Evolutionary conservation across 2,888 invertebrate genomes (phyloP).

Genomic region (Drosophila vallismaia): DNA sequence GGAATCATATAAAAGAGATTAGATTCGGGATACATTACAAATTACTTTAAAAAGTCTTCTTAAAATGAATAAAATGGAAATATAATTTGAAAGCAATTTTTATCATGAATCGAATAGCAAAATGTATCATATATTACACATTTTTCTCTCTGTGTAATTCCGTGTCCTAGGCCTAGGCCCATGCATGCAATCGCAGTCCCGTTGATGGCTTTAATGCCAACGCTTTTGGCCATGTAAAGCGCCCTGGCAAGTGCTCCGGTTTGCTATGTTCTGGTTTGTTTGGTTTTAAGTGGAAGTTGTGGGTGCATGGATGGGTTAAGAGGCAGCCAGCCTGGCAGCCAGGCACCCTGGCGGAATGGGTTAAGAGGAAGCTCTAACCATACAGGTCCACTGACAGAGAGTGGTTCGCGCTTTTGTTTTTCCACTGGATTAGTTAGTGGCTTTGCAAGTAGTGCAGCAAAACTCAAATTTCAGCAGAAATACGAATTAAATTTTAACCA

Average conservation of each 20-base stretch:
- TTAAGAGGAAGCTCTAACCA: slow-evolving; percentile 1
- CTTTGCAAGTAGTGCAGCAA: slow-evolving; percentile 15
- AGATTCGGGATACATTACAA: too few relatives aligned
- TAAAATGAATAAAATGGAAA: too few relatives aligned
- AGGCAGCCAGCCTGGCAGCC: background rate
- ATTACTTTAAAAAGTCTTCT: too few relatives aligned
- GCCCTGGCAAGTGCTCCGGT: slow-evolving; percentile 42
- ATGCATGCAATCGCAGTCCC: slow-evolving; percentile 40
- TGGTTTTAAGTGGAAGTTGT: slow-evolving; percentile 24
- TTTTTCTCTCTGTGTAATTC: slow-evolving; percentile 9
- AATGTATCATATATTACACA: background rate
- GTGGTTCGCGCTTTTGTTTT: slow-evolving; percentile 30
- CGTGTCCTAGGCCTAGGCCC: slow-evolving; percentile 22
- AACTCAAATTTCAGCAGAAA: slow-evolving; percentile 36
- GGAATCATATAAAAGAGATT: background rate
- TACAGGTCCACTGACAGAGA: slow-evolving; percentile 1
- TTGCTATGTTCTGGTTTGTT: slow-evolving; percentile 31
- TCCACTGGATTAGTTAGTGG: slow-evolving; percentile 28
- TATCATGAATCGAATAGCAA: background rate
- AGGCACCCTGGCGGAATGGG: background rate
- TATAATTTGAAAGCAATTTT: too few relatives aligned
- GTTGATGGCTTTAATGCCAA: slow-evolving; percentile 40
- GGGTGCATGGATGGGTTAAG: slow-evolving; percentile 8
- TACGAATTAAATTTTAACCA: slow-evolving; percentile 29
- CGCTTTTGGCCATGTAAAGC: slow-evolving; percentile 35